Evolutionary conservation across 1,140 invertebrate species (phyloP), one percentile per base, ranked within the genome.

Genomic region (Eurosta solidaginis): DNA sequence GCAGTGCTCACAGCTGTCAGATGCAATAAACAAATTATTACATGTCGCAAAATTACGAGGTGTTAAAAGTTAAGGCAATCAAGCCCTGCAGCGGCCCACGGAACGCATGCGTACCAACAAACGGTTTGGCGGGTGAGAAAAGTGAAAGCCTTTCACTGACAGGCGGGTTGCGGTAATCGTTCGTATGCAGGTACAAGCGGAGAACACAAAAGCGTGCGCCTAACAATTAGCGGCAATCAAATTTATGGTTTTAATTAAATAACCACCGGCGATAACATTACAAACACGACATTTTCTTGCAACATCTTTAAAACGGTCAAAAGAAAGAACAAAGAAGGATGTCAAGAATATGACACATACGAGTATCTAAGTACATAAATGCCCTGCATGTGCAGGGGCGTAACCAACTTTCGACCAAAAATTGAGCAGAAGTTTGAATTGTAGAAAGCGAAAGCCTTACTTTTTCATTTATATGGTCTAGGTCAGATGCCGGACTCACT

Each of bases 211-310:
- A 17, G 59, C 59, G 59, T 68, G 59, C 33, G 59, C 59, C 59
- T 33, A 40, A 68, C 59, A 68, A 68, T 68, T 68, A 68, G 27
- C 59, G 59, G 59, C 59, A 68, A 68, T 68, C 59, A 68, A 68
- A 29, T 42, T 68, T 68, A 68, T 68, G 33, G 33, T 68, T 68
- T 68, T 68, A 68, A 68, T 68, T 68, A 68, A 68, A 68, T 68
- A 68, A 68, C 59, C 59, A 40, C 20, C 59, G 59, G 59, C 59
- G 59, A 68, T 68, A 68, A 68, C 33, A 33, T 68, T 68, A 20
- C 33, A n/a, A n/a, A n/a, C 33, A 40, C 59, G n/a, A 68, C 59
- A 68, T 36, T 12, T 59, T 59, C n/a, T n/a, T n/a, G n/a, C n/a
- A n/a, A 33, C 54, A 33, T 20, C 54, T 33, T 25, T 12, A 54